Base-by-base conservation (phyloP, 35 echinoderm and acorn worm species). In the Apostichopus parvimensis region DNA sequence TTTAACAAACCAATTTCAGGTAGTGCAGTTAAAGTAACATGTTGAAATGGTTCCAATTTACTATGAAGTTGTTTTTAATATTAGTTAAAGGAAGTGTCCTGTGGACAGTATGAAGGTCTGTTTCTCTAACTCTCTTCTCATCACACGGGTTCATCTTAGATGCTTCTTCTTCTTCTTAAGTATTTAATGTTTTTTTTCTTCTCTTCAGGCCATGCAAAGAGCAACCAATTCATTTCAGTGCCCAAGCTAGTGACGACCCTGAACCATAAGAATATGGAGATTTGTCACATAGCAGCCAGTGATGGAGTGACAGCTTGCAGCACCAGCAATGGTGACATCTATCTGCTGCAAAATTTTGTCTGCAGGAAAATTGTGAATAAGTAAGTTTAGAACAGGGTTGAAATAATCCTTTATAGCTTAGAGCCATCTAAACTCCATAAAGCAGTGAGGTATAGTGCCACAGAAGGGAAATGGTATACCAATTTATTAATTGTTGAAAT, bases 311-410 rank as follows among this genome's bases (percentile, higher is more conserved):
- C 97, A 20, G 93, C 94, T 6, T 94, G 93, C 82, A 81, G 93
- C 77, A 99, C 97, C 66, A 92, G 87, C 9, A 92, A 93, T 8
- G 95, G 97, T 8, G 97, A 99, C 56, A 95, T 99, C 70, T 99
- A 96, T 78, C 82, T 96, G 12, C 90, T 99, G 28, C 95, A 99
- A 57, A 95, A 99, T 59, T 99, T 95, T 65, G 91, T 96, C 57
- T 99, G 97, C 84, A 80, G 97, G 53, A 99, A 99, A 75, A 94
- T 99, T 66, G 95, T 95, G 15, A 95, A 94, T 13, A 98, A 98
- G 96, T 98, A 95, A 98, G 94, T 57, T 45, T 45, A 45, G 34
- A 45, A 45, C 2, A 45, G 2, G 34, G 34, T 45, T 45, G 34
- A 45, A 4, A 45, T 45, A 45, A 45, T 61, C 58, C 58, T 61